Conservation (phyloP, 2,888 invertebrate genomes). For the Abrostola triplasia region DNA sequence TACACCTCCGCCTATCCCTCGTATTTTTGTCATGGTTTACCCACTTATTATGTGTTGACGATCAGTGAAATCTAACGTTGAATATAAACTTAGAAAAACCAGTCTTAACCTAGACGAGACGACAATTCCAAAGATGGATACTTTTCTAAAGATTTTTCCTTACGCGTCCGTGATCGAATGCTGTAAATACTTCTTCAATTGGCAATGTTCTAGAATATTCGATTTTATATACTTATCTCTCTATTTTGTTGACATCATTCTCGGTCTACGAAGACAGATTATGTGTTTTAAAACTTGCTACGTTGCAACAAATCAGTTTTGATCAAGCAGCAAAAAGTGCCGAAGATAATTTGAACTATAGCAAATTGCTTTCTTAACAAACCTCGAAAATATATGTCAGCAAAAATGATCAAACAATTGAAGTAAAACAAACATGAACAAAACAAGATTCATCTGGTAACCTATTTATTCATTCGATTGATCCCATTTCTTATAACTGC, state of each 20-base stretch:
- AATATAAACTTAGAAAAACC: slow-evolving; percentile 39
- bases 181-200: slow-evolving; percentile 13
- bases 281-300: not conserved
- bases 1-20: too few species aligned
- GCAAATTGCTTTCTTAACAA: not conserved
- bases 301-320: not conserved
- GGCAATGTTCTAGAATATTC: slow-evolving; percentile 8
- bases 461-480: not conserved
- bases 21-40: too few species aligned
- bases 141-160: slow-evolving; percentile 52
- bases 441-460: not conserved
- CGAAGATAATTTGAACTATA: not conserved
- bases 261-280: too few species aligned
- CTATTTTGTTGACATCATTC: not conserved
- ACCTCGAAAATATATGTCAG: not conserved
- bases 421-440: not conserved
- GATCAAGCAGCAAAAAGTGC: not conserved
- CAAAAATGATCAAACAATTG: not conserved
- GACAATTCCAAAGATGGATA: slow-evolving; percentile 44
- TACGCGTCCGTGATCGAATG: slow-evolving; percentile 21
- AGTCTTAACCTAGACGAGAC: slow-evolving; percentile 37
- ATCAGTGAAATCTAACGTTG: slow-evolving; percentile 48
- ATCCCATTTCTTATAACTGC: not conserved
- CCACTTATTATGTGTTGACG: slow-evolving; percentile 10
- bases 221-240: not conserved